Percentiles rank a stretch among this genome's conserved stretches.
Evolutionary conservation across 2,888 invertebrate species (phyloP).

Genomic region (Drosophila macrospina): DNA sequence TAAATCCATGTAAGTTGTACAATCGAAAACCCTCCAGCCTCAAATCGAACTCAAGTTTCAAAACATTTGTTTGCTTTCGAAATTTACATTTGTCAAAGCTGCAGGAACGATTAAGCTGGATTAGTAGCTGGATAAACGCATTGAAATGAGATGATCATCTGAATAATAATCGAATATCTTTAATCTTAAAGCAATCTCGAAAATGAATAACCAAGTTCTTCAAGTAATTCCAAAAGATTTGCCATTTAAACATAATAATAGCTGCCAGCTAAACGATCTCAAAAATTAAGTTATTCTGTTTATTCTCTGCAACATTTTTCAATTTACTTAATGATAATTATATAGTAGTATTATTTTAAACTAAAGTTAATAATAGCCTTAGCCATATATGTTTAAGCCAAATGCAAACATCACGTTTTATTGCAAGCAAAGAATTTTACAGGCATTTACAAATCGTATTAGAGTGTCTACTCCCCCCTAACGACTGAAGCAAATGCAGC

Average conservation of each 20-base stretch:
- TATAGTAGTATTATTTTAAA: not conserved
- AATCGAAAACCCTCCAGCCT: slow-evolving; percentile 21
- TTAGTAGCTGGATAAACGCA: not conserved
- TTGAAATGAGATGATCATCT: not conserved
- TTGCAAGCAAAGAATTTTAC: slow-evolving; percentile 2
- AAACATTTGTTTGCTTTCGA: slow-evolving; percentile 40
- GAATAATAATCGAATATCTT: not conserved
- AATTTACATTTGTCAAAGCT: slow-evolving; percentile 47
- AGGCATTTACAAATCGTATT: slow-evolving; percentile 40
- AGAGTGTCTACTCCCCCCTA: slow-evolving; percentile 3
- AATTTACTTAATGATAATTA: slow-evolving; percentile 1
- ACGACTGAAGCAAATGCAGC: slow-evolving; percentile 21
- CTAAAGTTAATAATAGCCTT: slow-evolving; percentile 12
- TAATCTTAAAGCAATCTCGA: not conserved
- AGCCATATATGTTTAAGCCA: slow-evolving; percentile 5
- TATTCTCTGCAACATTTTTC: slow-evolving; percentile 3
- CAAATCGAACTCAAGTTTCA: not conserved
- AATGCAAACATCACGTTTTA: slow-evolving; percentile 31
- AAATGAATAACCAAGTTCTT: too few relatives aligned
- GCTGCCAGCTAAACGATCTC: not conserved
- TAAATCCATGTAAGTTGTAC: slow-evolving; percentile 15
- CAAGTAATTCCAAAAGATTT: too few relatives aligned
- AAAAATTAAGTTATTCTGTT: slow-evolving; percentile 3
- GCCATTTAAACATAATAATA: not conserved
- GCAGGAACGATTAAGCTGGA: slow-evolving; percentile 2